phyloP scores from a whole-genome alignment of 2,888 invertebrate species.

The Hipparchia semele region DNA sequence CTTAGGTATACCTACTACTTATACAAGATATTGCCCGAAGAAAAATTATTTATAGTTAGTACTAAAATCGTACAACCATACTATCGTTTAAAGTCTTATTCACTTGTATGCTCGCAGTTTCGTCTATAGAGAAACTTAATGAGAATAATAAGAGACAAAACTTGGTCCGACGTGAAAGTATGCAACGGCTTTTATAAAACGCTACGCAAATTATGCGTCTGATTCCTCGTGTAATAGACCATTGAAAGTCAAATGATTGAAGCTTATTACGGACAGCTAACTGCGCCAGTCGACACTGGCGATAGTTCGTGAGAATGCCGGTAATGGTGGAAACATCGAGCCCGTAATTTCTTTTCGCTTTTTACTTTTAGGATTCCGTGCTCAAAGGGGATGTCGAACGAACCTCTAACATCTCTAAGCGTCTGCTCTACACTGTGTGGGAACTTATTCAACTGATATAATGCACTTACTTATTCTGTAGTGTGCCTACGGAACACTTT shows the following conservation, averaged over 20 bases:
- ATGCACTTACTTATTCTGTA: too few species aligned
- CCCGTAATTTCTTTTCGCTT: constrained; percentile 42
- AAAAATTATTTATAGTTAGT: neutral
- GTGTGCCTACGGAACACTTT: too few species aligned
- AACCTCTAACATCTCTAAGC: too few species aligned
- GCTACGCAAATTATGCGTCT: constrained; percentile 33
- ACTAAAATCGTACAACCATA: neutral
- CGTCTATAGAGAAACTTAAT: neutral
- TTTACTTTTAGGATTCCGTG: neutral
- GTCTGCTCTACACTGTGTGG: too few species aligned
- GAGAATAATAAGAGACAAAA: constrained; percentile 9
- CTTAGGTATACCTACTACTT: neutral
- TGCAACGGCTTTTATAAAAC: constrained; percentile 28
- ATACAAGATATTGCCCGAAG: constrained; percentile 11
- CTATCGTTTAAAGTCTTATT: neutral
- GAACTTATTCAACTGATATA: too few species aligned
- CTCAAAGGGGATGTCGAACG: too few species aligned
- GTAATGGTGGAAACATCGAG: constrained; percentile 36
- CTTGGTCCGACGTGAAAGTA: constrained; percentile 32
- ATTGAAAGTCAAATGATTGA: constrained; percentile 41
- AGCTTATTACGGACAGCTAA: constrained; percentile 37
- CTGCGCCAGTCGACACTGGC: constrained; percentile 33
- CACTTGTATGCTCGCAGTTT: neutral
- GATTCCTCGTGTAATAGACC: constrained; percentile 35
- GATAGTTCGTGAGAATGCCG: constrained; percentile 37